Evolutionary conservation across 2,888 invertebrate genomes (phyloP).

Genomic region (Coecobrya sp.): DNA sequence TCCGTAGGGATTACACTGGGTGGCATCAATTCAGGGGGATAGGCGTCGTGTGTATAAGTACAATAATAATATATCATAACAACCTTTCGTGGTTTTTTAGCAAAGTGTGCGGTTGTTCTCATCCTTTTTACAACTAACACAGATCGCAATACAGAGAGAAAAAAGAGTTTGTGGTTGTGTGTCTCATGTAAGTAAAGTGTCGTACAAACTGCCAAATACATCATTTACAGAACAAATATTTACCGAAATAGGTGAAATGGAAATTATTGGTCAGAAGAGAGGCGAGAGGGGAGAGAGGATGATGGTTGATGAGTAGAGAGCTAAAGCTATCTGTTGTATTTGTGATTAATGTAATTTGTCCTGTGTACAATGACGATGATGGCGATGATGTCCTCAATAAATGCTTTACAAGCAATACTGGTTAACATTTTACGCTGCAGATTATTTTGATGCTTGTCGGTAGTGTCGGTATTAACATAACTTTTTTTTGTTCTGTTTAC

Average conservation of each 20-base stretch:
- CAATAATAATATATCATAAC: not conserved
- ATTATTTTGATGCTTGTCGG: too few species aligned
- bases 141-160: conserved; percentile 48
- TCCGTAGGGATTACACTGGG: not conserved
- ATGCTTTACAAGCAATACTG: too few species aligned
- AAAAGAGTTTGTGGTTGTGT: not conserved
- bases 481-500: too few species aligned
- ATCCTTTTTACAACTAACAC: conserved; percentile 62
- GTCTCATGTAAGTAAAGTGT: not conserved
- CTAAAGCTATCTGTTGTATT: too few species aligned
- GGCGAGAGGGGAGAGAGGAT: not conserved
- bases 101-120: conserved; percentile 58
- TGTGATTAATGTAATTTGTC: too few species aligned
- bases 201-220: conserved; percentile 32
- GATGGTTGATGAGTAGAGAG: not conserved
- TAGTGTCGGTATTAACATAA: too few species aligned
- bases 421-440: too few species aligned
- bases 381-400: too few species aligned
- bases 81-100: conserved; percentile 26
- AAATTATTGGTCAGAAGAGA: conserved; percentile 12
- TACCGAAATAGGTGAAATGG: conserved; percentile 52
- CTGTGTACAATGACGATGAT: too few species aligned
- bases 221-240: conserved; percentile 61
- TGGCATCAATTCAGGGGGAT: not conserved
- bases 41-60: not conserved